phyloP scores from a whole-genome alignment of 2,888 invertebrate species.

The Galerucella pusilla region DNA sequence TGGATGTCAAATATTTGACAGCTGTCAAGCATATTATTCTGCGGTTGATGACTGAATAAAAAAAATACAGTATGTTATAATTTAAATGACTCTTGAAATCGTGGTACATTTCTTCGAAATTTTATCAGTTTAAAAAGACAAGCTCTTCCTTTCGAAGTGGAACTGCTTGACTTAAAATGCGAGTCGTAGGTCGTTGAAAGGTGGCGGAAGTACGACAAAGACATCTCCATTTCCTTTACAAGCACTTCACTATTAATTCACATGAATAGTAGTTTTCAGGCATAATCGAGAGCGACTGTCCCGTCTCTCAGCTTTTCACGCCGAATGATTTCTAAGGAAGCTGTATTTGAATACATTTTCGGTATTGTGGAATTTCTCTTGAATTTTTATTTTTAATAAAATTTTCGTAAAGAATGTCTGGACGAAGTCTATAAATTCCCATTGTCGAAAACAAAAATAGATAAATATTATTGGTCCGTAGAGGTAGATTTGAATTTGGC shows the following conservation, averaged over 20 bases:
- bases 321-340: constrained; percentile 25
- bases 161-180: constrained; percentile 31
- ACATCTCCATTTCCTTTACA: constrained; percentile 41
- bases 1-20: no score
- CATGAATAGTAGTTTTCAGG: constrained; percentile 46
- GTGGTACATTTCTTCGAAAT: constrained; percentile 21
- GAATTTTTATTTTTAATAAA: not conserved
- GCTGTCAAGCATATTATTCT: no score
- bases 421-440: not conserved
- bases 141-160: constrained; percentile 30
- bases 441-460: not conserved
- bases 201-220: constrained; percentile 31
- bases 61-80: not conserved
- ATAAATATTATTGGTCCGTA: no score
- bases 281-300: constrained; percentile 32
- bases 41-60: no score
- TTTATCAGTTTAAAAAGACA: constrained; percentile 25
- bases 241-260: constrained; percentile 46
- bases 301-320: constrained; percentile 14
- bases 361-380: not conserved
- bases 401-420: not conserved
- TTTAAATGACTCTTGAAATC: not conserved
- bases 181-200: constrained; percentile 19
- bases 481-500: no score
- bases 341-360: constrained; percentile 20